Percentiles rank a stretch among this genome's conserved stretches.
Evolutionary conservation across 2,888 invertebrate species (phyloP).

Genomic region (Trissolcus brochymenae): DNA sequence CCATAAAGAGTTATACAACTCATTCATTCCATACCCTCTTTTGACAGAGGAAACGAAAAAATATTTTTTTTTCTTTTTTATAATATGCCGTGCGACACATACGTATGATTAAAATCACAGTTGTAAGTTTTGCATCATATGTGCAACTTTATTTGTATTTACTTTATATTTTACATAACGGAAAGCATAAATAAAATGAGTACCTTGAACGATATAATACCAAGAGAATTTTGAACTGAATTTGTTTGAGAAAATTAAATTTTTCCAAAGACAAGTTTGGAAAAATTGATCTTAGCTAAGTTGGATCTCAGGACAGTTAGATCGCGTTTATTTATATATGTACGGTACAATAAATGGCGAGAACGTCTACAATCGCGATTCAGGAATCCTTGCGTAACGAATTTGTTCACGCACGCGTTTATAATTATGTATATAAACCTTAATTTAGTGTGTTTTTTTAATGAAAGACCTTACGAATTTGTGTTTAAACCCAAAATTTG

Average conservation of each 20-base stretch:
- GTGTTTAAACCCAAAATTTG: constrained; percentile 1
- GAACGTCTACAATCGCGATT: constrained; percentile 37
- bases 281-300: no score
- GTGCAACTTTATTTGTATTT: constrained; percentile 19
- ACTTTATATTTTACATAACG: no score
- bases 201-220: no score
- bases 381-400: constrained; percentile 49
- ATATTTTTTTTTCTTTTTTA: no score
- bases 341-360: constrained; percentile 42
- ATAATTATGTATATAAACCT: constrained; percentile 50
- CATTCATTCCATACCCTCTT: no score
- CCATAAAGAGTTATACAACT: no score
- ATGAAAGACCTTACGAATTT: constrained; percentile 36
- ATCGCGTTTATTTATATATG: constrained; percentile 42
- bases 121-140: constrained; percentile 13
- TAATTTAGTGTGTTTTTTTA: constrained; percentile 23
- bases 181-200: no score
- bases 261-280: no score
- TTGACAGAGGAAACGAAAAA: not conserved
- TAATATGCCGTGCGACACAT: constrained; percentile 13
- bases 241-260: no score
- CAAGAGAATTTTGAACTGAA: no score
- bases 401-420: constrained; percentile 32
- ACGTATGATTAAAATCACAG: constrained; percentile 46
- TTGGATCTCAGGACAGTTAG: not conserved